Conservation (phyloP, 2,888 invertebrate genomes). For the Willowsia nigromaculata region DNA sequence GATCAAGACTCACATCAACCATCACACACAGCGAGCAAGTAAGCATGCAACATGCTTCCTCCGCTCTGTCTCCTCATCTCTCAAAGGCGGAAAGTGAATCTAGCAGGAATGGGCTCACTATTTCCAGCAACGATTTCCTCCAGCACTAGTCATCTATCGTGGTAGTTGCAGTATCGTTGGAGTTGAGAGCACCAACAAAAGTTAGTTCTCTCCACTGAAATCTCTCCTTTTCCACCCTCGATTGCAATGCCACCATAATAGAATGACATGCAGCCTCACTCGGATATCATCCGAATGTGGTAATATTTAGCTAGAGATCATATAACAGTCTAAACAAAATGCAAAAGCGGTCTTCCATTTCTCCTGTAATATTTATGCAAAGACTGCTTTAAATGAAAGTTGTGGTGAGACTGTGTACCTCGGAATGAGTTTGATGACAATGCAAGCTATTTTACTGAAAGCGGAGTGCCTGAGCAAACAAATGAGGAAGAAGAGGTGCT, state of each 20-base stretch:
- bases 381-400: slow-evolving; percentile 8
- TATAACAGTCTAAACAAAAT: slow-evolving; percentile 45
- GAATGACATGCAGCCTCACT: slow-evolving; percentile 41
- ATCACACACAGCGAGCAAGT: slow-evolving; percentile 21
- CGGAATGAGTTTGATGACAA: not conserved
- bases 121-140: not conserved
- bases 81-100: slow-evolving; percentile 54
- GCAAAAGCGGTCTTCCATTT: slow-evolving; percentile 29
- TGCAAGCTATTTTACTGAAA: not conserved
- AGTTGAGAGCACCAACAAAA: not conserved
- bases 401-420: not conserved
- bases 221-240: slow-evolving; percentile 28
- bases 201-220: not conserved
- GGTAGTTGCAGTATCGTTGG: not conserved
- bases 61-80: slow-evolving; percentile 7
- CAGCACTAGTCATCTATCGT: not conserved
- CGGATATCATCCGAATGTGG: slow-evolving; percentile 34
- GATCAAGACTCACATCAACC: slow-evolving; percentile 45
- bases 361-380: slow-evolving; percentile 39
- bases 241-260: slow-evolving; percentile 26
- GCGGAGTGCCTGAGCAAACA: slow-evolving; percentile 32
- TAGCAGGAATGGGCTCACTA: slow-evolving; percentile 2
- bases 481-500: not conserved
- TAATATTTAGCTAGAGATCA: slow-evolving; percentile 44
- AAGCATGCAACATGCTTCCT: slow-evolving; percentile 60